These are phyloP conservation scores for Leptodirus hochenwartii DNA, from an alignment of 2,888 invertebrate species.

Conservation along the genomic window DNA sequence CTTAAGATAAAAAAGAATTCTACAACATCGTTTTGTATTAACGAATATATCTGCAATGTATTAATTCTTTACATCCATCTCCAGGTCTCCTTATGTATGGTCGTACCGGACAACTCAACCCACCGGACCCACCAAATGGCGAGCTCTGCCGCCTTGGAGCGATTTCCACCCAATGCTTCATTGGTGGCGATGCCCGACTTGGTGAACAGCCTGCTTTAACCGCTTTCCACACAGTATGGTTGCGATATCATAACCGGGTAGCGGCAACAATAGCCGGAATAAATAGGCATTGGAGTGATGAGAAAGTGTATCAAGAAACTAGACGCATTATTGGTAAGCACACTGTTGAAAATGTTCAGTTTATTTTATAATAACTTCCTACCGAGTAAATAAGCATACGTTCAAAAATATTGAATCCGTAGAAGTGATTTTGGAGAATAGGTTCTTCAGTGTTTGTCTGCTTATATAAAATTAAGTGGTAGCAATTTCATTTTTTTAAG, in stretches of 20 bases:
- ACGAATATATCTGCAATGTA: too few relatives aligned
- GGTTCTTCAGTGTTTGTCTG: too few relatives aligned
- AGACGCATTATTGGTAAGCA: slow-evolving; percentile 64
- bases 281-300: slow-evolving; percentile 80
- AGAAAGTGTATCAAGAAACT: slow-evolving; percentile 70
- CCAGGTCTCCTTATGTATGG: slow-evolving; percentile 23
- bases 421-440: too few relatives aligned
- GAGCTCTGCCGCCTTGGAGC: slow-evolving; percentile 56
- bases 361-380: too few relatives aligned
- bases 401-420: too few relatives aligned
- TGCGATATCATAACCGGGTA: slow-evolving; percentile 56
- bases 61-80: too few relatives aligned
- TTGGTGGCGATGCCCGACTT: slow-evolving; percentile 59
- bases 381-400: too few relatives aligned
- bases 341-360: too few relatives aligned
- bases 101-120: slow-evolving; percentile 31
- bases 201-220: slow-evolving; percentile 67
- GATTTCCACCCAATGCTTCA: slow-evolving; percentile 55
- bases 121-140: slow-evolving; percentile 33
- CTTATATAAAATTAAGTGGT: too few relatives aligned
- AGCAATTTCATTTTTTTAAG: too few relatives aligned
- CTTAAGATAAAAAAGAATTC: too few relatives aligned
- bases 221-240: slow-evolving; percentile 56
- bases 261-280: slow-evolving; percentile 49
- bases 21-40: too few relatives aligned